Base-by-base conservation (phyloP, 2,797 vertebrate genomes). In the Phalanger gymnotis region DNA sequence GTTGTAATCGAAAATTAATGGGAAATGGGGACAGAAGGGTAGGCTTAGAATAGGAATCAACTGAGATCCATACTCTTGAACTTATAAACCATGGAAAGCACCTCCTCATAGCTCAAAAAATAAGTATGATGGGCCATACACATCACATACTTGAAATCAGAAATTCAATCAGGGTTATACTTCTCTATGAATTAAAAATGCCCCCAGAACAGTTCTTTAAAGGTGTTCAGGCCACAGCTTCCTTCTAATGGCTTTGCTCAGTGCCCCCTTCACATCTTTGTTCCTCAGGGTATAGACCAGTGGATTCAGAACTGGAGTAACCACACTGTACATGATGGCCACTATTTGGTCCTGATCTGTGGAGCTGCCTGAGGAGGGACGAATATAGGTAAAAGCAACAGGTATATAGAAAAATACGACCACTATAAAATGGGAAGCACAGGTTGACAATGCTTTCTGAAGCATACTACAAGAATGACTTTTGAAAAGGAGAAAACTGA, bases 291-390 rank as follows among this genome's bases (percentile, higher is more conserved):
- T 92, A 40, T 92, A 92, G 34, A 92, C 66, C 31, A 92, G 34
- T 92, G 92, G 92, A 54, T 92, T 92, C 6, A 92, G 52, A n/a
- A 73, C 58, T 27, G 92, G 92, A 27, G 92, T 92, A 34, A 73
- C 58, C 58, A 92, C 92, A 34, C 51, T 73, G 52, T 92, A 92
- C 58, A 92, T 92, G 52, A 92, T 73, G 52, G 92, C 92, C 53
- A 92, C 28, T 34, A 92, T n/a, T 13, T 30, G 22, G 4, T 92
- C 92, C 34, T 73, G 58, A 11, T 92, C 34, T 52, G n/a, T 54
- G 58, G 58, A 54, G 31, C 58, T 54, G 31, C 16, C 92, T 54
- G 92, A 92, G 31, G 58, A 2, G n/a, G 58, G 58, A 53, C 11
- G 19, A 28, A 58, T 54, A n/a, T 92, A 92, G 19, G 34, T 92